These are phyloP conservation scores for Eleutherodactylus coqui DNA, from an alignment of 2,797 vertebrate species.

Conservation along the genomic window DNA sequence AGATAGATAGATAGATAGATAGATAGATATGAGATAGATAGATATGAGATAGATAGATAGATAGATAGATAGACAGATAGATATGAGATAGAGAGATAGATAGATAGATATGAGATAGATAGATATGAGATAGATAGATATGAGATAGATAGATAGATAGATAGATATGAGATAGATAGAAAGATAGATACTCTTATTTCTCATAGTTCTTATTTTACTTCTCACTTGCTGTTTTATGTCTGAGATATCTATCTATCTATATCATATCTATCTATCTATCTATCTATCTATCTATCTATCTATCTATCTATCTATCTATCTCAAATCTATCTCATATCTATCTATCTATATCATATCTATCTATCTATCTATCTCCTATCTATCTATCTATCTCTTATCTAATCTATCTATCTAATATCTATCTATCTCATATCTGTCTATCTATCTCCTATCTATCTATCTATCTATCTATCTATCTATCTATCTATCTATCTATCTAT, in stretches of 20 bases:
- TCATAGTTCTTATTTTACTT: neutral
- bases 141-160: neutral
- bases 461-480: too few species aligned
- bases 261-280: neutral
- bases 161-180: neutral
- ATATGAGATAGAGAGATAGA: neutral
- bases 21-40: neutral
- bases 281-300: conserved; percentile 14
- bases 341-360: neutral
- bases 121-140: neutral
- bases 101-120: neutral
- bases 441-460: too few species aligned
- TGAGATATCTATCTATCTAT: neutral
- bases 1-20: too few species aligned
- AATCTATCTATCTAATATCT: too few species aligned
- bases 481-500: too few species aligned
- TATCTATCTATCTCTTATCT: too few species aligned
- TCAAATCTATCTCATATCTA: neutral
- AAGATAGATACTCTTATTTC: too few species aligned
- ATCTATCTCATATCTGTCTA: too few species aligned
- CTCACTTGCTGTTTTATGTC: neutral
- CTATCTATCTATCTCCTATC: neutral
- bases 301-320: neutral
- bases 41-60: neutral
- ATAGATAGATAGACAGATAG: neutral